phyloP scores from a whole-genome alignment of 2,797 vertebrate species.

The Trachurus trachurus region DNA sequence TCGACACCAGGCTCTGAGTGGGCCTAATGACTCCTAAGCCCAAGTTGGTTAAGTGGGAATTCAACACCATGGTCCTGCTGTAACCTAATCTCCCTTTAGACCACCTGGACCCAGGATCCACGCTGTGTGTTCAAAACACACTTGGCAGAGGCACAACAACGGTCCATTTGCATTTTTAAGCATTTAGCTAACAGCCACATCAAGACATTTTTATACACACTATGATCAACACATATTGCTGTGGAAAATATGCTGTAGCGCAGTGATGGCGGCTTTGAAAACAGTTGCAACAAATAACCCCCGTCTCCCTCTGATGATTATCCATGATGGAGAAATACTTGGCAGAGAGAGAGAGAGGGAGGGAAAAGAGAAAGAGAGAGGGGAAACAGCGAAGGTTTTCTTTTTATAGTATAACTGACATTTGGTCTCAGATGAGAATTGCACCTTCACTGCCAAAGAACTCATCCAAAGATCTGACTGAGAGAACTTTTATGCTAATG shows the following conservation, averaged over 20 bases:
- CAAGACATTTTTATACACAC: not conserved
- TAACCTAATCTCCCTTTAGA: conserved; percentile 75
- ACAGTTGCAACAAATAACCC: conserved; percentile 10
- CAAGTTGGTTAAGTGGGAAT: conserved; percentile 80
- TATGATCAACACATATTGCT: not conserved
- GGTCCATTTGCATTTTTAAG: conserved; percentile 28
- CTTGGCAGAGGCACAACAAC: conserved; percentile 39
- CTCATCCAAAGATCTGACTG: conserved; percentile 47
- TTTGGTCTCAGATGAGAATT: conserved; percentile 63
- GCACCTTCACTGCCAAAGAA: conserved; percentile 50
- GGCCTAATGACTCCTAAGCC: conserved; percentile 79
- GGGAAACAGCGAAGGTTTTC: conserved; percentile 15
- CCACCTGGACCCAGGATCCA: conserved; percentile 71
- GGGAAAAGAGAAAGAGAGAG: not conserved
- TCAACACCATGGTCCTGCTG: conserved; percentile 66
- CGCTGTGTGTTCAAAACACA: conserved; percentile 50
- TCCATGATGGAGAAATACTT: conserved; percentile 30
- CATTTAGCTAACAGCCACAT: not conserved
- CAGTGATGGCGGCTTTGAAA: conserved; percentile 19
- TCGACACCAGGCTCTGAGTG: conserved; percentile 70
- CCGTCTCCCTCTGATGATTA: conserved; percentile 2
- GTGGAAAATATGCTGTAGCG: conserved; percentile 4
- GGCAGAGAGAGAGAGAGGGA: conserved; percentile 29
- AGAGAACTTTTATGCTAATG: conserved; percentile 49
- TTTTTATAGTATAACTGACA: conserved; percentile 57